Base-by-base conservation (phyloP, 2,113 vertebrate genomes). In the Rhombomys opimus region DNA sequence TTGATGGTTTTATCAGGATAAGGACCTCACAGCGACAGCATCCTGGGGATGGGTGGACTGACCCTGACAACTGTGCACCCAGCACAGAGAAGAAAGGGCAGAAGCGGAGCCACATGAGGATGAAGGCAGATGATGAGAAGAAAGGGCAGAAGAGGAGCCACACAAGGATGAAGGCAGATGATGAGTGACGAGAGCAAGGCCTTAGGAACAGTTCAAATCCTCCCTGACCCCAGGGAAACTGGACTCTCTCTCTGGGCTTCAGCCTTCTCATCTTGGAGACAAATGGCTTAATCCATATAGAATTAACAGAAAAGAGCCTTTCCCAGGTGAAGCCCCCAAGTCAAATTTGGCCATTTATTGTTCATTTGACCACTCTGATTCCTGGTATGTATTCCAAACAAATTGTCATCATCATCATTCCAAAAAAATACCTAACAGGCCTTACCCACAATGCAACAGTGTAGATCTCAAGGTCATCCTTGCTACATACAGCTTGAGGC, bases 201-300 rank as follows among this genome's bases (percentile, higher is more conserved):
- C 50, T 67, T n/a, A 12, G 67, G 38, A 25, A 0, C 7, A 11
- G 35, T 12, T 57, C 77, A 76, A 4, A 70, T 20, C 13, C 46
- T 7, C 7, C 50, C 14, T 4, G 61, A 25, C 15, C 27, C 54
- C 2, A 0, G 46, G 35, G 7, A 50, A 92, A 57, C 7, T 0
- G 7, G 15, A 57, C 13, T 57, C 17, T 50, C 88, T 78, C 87
- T 75, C n/a, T 70, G 78, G 7, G 61, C 14, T 75, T 91, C 35
- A 22, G 70, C 22, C 22, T 91, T 68, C 38, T 18, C 20, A 17
- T 25, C 13, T 0, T 27, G 14, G 61, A 77, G 81, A 5, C 0
- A 38, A 2, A 41, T 2, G 52, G 61, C 10, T 38, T 0, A 2
- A 63, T 22, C 65, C 6, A 10, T 17, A 27, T 1, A 7, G 68